Percentiles rank a stretch among this genome's conserved stretches.
These are phyloP conservation scores for Wiebesia pumilae DNA, from an alignment of 1,140 invertebrate species.

Conservation along the genomic window DNA sequence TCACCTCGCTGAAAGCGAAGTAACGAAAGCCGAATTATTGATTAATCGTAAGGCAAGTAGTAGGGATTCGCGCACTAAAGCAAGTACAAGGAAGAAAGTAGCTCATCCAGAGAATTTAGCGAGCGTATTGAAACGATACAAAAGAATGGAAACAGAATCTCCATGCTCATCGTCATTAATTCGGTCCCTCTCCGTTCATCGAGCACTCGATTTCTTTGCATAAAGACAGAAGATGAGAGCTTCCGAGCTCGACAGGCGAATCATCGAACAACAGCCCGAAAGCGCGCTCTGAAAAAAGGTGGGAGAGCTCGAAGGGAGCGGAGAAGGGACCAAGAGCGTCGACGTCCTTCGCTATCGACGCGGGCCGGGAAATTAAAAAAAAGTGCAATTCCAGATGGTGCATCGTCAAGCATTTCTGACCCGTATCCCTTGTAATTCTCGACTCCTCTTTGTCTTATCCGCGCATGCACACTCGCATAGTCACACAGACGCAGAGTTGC, in stretches of 20 bases:
- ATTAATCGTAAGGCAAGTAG: neutral
- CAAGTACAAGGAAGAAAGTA: neutral
- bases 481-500: neutral
- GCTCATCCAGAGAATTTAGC: neutral
- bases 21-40: too few species aligned
- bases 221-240: conserved; percentile 38
- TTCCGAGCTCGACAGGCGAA: conserved; percentile 19
- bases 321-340: conserved; percentile 49
- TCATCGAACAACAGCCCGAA: conserved; percentile 46
- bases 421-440: conserved; percentile 68
- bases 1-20: too few species aligned
- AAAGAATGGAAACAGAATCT: conserved; percentile 26
- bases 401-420: conserved; percentile 71
- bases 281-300: neutral
- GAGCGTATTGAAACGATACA: neutral
- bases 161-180: conserved; percentile 44
- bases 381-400: conserved; percentile 71
- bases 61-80: too few species aligned
- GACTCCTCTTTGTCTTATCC: conserved; percentile 64
- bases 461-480: conserved; percentile 15
- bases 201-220: conserved; percentile 49
- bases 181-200: conserved; percentile 44
- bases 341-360: conserved; percentile 36
- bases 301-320: neutral
- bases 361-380: conserved; percentile 66